Evolutionary conservation across 1,140 invertebrate genomes (phyloP), one percentile per base, ranked within the genome.

Genomic region (Drosophila pruinosa): DNA sequence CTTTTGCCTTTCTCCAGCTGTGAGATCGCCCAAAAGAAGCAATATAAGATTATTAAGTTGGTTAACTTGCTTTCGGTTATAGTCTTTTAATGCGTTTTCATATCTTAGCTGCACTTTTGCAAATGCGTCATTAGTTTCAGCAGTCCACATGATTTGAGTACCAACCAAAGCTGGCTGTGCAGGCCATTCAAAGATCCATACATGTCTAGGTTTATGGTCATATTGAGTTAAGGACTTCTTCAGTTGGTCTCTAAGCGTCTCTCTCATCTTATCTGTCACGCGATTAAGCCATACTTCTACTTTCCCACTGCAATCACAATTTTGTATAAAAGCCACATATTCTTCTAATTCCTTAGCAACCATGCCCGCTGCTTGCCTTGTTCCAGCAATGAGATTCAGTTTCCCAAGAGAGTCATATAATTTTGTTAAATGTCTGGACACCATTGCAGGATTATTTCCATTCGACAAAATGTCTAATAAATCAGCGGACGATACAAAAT

Each of bases 111-210:
- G 97, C 0, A 99, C 91, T 76, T 96, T 94, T 5, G 94, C 93
- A 91, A 99, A 98, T 0, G 97, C 96, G 73, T 96, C 95, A 89
- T 96, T 97, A 0, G 98, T 97, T 92, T 98, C 97, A 0, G 95
- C 95, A 0, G 97, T 97, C 97, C 97, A 98, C 96, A 96, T 98
- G 41, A 98, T 98, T 92, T 99, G 97, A 1, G 97, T 97, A 17
- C 96, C 97, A 50, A 96, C 96, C 5, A 99, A 92, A 0, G 97
- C 95, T 2, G 95, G 75, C 76, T 97, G 96, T 0, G 96, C 97
- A 0, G 97, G 96, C 93, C 96, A 98, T 89, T 98, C 96, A 89
- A 97, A 97, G n/a, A 98, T 93, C 97, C 97, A 99, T 38, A 95
- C 93, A 45, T 99, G 97, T 57, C 98, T 92, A 0, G 97, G 94